Percentiles rank a stretch among this genome's conserved stretches.
phyloP scores from a whole-genome alignment of 2,888 invertebrate genomes.

The Oeneis ivallda region DNA sequence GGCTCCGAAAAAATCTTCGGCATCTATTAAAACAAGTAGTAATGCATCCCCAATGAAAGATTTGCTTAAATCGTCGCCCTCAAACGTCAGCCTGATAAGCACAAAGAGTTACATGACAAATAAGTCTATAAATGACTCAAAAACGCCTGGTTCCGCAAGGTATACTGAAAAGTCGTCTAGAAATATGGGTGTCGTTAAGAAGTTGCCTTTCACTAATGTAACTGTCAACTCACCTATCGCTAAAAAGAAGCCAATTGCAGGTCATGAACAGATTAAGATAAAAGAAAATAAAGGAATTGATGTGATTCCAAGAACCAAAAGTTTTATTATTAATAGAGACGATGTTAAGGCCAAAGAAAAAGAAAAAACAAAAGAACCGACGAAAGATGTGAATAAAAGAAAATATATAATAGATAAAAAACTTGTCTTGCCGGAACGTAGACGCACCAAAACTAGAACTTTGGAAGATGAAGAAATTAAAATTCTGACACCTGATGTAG shows the following conservation, averaged over 20 bases:
- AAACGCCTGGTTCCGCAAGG: conserved; percentile 18
- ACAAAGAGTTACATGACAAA: conserved; percentile 37
- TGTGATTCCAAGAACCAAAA: conserved; percentile 35
- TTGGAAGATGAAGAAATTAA: conserved; percentile 71
- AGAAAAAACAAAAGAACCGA: conserved; percentile 24
- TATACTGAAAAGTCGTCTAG: conserved; percentile 27
- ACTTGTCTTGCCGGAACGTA: conserved; percentile 45
- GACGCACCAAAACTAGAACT: conserved; percentile 69
- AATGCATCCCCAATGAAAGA: conserved; percentile 63
- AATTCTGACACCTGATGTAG: conserved; percentile 55
- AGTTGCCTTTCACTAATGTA: conserved; percentile 52
- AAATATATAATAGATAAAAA: neutral
- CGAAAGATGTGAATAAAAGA: neutral
- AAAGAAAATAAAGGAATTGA: conserved; percentile 26
- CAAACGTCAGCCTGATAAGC: conserved; percentile 52
- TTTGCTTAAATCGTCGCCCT: conserved; percentile 59
- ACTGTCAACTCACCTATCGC: conserved; percentile 65
- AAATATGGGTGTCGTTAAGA: conserved; percentile 43
- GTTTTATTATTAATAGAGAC: neutral
- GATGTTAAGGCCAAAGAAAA: conserved; percentile 7
- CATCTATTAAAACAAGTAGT: conserved; percentile 40
- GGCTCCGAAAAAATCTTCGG: conserved; percentile 55
- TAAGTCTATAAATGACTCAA: conserved; percentile 21
- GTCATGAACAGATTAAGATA: conserved; percentile 2
- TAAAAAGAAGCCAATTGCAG: conserved; percentile 40